These are phyloP conservation scores for Polietes domitor DNA, from an alignment of 2,888 invertebrate genomes.

Conservation along the genomic window DNA sequence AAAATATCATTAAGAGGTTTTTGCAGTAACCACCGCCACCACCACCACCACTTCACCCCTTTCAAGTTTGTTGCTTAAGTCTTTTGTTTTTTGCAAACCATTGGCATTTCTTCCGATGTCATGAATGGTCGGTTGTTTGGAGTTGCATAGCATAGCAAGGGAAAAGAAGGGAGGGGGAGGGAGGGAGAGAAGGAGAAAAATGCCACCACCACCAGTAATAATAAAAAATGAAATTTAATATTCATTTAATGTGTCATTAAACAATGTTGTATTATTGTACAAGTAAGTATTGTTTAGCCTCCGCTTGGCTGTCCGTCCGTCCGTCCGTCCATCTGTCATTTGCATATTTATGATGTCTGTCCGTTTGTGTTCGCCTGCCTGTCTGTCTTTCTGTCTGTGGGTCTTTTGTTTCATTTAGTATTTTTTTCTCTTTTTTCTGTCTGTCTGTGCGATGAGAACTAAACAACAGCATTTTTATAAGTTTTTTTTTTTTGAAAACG, in stretches of 20 bases:
- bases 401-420: neutral
- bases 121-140: neutral
- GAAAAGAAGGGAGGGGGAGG: no score
- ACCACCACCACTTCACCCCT: no score
- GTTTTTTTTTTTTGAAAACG: neutral
- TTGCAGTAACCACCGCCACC: no score
- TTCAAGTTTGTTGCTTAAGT: slow-evolving; percentile 39
- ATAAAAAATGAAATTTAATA: slow-evolving; percentile 8
- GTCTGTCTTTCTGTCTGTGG: neutral
- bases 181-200: neutral
- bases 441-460: neutral
- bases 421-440: neutral
- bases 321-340: neutral
- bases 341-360: slow-evolving; percentile 4
- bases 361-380: neutral
- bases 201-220: neutral
- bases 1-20: no score
- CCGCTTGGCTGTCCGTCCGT: neutral
- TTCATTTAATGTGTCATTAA: slow-evolving; percentile 19
- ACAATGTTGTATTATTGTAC: neutral
- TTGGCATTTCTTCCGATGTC: neutral
- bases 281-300: neutral
- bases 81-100: slow-evolving; percentile 35
- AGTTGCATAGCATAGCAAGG: no score
- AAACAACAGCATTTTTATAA: neutral